These are phyloP conservation scores for Fregetta grallaria DNA, from an alignment of 2,113 vertebrate genomes.

Conservation along the genomic window DNA sequence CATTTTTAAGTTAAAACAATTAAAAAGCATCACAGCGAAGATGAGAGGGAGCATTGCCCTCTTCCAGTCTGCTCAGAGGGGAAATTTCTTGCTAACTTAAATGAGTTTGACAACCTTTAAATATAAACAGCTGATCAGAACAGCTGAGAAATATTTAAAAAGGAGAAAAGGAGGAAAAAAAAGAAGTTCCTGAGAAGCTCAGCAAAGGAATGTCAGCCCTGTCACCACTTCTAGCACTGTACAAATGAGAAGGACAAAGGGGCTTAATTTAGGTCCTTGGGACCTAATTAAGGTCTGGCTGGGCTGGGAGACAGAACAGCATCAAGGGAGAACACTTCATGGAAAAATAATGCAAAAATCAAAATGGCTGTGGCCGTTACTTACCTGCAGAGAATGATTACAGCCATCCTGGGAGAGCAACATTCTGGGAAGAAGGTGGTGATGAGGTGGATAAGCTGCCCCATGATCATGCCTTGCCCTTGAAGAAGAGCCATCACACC, in stretches of 20 bases:
- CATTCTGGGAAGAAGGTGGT: neutral
- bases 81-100: neutral
- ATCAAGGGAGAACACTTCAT: neutral
- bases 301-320: neutral
- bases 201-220: neutral
- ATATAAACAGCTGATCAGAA: neutral
- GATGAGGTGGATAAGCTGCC: neutral
- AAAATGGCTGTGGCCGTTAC: neutral
- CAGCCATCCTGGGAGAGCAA: neutral
- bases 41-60: neutral
- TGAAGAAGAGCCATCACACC: neutral
- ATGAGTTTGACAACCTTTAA: neutral
- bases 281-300: too few species aligned
- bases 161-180: neutral
- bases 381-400: neutral
- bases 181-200: neutral
- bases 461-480: accelerated
- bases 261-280: neutral
- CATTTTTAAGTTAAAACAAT: neutral
- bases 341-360: neutral
- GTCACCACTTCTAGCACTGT: neutral
- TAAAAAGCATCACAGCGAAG: neutral
- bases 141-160: neutral
- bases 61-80: neutral
- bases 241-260: neutral